These are phyloP conservation scores for Maccullochella peelii DNA, from an alignment of 2,113 vertebrate genomes.

Conservation along the genomic window DNA sequence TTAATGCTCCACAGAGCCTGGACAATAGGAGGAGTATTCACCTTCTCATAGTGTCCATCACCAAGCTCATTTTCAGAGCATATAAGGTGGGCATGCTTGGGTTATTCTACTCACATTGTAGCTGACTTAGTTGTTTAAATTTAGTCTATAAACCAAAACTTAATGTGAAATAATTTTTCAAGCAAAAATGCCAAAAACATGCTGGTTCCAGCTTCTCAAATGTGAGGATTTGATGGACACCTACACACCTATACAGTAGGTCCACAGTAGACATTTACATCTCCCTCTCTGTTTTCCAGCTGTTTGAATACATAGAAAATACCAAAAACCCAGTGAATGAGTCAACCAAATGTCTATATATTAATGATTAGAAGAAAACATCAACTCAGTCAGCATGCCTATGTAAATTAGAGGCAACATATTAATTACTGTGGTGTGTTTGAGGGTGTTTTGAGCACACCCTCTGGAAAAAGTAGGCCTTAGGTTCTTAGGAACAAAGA, in stretches of 20 bases:
- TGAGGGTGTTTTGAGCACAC: constrained; percentile 7
- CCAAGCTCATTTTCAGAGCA: constrained; percentile 39
- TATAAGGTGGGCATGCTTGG: constrained; percentile 1
- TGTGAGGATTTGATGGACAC: neutral
- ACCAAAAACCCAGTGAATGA: neutral
- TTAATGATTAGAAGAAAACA: neutral
- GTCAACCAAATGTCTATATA: no score
- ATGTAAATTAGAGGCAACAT: constrained; percentile 6
- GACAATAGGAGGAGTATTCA: constrained; percentile 72
- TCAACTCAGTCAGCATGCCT: neutral
- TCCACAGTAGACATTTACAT: neutral
- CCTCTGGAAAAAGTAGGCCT: constrained; percentile 27
- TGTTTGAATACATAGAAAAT: neutral
- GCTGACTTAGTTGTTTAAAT: neutral
- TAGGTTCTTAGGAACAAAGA: no score
- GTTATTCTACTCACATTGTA: neutral
- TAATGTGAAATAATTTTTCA: neutral
- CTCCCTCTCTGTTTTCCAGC: neutral
- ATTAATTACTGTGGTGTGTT: neutral
- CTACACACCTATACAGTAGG: neutral
- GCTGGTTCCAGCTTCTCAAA: neutral
- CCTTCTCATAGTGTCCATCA: constrained; percentile 51
- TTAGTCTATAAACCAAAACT: neutral
- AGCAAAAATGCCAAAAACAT: neutral
- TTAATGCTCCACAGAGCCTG: constrained; percentile 71